Base-by-base conservation (phyloP, 2,888 invertebrate species). In the Cloeon dipterum region DNA sequence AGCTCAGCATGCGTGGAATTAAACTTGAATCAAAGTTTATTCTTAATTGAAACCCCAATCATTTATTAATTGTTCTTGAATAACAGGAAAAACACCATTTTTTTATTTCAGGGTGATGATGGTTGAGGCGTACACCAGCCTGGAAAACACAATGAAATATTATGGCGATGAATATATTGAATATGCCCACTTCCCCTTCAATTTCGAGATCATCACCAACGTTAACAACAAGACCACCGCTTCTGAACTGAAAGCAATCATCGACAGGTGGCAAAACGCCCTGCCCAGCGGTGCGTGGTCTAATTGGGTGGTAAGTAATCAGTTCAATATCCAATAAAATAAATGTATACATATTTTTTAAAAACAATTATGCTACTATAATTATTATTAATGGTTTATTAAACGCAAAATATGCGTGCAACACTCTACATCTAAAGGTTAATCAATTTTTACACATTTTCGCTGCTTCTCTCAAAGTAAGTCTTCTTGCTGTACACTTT, bases 181-280 rank as follows among this genome's bases (percentile, higher is more conserved):
- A 20, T 76, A 79, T 11, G 64, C 74, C 3, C 74, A 82, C 40
- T 68, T 83, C 51, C 74, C 81, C 1, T 81, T 81, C 49, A 83
- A 85, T 53, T 82, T 82, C 50, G 62, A 68, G 25, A 59, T 83
- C 14, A 70, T 82, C 36, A 59, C 61, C 25, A 63, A 71, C 42
- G 56, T 74, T 2, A 59, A 62, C 43, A 54, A 54, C 3, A 50
- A 52, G 3, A 63, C 64, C 3, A 61, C 48, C 10, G 66, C 66
- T 1, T 50, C 56, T 25, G 67, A 72, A 46, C 63, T 73, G 36
- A 66, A 70, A 42, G 59, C 60, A 34, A 58, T 65, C 4, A 59
- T 77, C 20, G 68, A 74, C 20, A 60, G 62, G 38, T 75, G 72
- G 72, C 51, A 70, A 39, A 57, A 61, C 4, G 59, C 62, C 32